phyloP scores from a whole-genome alignment of 2,113 vertebrate genomes.

The Chlorodrepanis virens region DNA sequence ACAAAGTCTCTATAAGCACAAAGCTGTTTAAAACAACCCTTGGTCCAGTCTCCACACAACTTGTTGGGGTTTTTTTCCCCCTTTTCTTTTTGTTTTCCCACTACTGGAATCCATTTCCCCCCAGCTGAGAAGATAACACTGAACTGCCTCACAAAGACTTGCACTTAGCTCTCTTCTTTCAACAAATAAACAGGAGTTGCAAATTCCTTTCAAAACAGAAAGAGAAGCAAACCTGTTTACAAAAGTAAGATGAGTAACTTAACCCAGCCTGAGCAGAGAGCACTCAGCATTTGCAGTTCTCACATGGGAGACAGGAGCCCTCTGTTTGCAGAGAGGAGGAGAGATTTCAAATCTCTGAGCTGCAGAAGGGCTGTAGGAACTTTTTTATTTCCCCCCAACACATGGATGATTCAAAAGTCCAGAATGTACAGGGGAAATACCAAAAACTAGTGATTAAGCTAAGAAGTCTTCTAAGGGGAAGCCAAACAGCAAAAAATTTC shows the following conservation, averaged over 20 bases:
- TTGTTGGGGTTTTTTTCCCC: rapidly evolving
- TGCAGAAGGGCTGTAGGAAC: neutral
- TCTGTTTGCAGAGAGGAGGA: neutral
- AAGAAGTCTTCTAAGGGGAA: neutral
- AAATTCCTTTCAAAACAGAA: neutral
- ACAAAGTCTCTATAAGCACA: neutral
- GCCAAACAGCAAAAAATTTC: neutral
- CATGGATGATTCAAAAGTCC: neutral
- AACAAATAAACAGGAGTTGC: neutral
- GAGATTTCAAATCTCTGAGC: neutral
- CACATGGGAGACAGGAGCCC: neutral
- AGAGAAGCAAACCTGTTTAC: neutral
- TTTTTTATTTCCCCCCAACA: neutral
- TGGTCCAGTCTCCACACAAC: neutral
- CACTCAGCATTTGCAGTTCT: neutral
- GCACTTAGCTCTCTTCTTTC: neutral
- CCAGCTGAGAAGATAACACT: neutral
- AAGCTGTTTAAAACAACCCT: neutral
- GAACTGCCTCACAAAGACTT: neutral
- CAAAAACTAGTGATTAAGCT: neutral
- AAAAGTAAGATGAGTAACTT: neutral
- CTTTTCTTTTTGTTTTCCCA: neutral
- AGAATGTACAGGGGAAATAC: neutral
- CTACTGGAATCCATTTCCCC: neutral
- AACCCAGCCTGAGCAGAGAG: neutral